Evolutionary conservation across 2,797 vertebrate genomes (phyloP), one percentile per base, ranked within the genome.

Genomic region (Onychomys arenicola): DNA sequence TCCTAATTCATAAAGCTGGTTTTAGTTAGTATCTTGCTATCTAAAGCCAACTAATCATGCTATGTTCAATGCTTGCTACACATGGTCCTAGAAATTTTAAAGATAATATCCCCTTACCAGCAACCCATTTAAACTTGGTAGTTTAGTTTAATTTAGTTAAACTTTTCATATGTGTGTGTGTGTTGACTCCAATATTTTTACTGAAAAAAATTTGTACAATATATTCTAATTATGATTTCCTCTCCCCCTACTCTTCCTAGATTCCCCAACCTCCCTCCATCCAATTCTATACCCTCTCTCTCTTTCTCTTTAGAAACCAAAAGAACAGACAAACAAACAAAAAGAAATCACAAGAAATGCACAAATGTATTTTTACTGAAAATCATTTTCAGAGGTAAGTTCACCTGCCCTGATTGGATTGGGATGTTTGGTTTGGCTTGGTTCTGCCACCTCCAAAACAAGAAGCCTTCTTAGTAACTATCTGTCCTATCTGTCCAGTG

Each of bases 1-100:
- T 80, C 77, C 4, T 69, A 81, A 96, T 78, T 90, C 83, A 81
- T 63, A 90, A 94, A 96, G 55, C 27, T 83, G 61, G 6, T 80
- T 89, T 92, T 83, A 84, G 19, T 88, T 69, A 40, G n/a, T 57
- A 52, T 82, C 17, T 73, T 19, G 27, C 19, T 88, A 55, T 27
- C 23, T 73, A 32, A 5, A 73, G 67, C 16, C 65, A 46, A 84
- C 19, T 52, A 8, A 86, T 52, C 17, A 52, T 86, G 12, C 5
- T 94, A 2, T 91, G n/a, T 13, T 86, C 29, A 95, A 57, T 93
- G 37, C 29, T 96, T 86, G 46, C 43, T 84, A 90, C 55, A 7
- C 34, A 67, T 67, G 69, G 40, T 94, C 88, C 27, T 55, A 89
- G n/a, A 75, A 57, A 85, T 46, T 92, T 78, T 82, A 93, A 1